Percentiles rank a stretch among this genome's conserved stretches.
phyloP scores from a whole-genome alignment of 2,797 vertebrate species.

The Clamator glandarius region DNA sequence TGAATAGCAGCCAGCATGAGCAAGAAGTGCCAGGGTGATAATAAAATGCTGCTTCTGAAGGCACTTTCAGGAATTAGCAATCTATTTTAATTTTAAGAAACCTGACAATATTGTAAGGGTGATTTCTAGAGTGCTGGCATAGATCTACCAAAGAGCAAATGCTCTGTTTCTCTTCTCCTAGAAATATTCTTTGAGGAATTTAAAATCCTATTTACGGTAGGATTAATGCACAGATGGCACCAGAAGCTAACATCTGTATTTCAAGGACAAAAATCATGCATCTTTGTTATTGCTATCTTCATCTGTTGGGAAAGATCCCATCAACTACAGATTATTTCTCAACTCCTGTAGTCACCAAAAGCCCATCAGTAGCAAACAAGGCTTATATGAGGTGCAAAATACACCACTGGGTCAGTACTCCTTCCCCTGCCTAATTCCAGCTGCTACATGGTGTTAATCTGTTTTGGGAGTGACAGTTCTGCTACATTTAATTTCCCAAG shows the following conservation, averaged over 20 bases:
- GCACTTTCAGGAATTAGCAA: slow-evolving; percentile 20
- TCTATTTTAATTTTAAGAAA: slow-evolving; percentile 58
- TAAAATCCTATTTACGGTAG: neutral
- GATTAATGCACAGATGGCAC: neutral
- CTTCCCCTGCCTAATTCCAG: neutral
- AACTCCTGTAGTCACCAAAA: neutral
- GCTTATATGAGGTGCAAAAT: neutral
- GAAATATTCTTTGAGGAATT: neutral
- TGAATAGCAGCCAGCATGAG: slow-evolving; percentile 46
- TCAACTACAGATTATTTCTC: neutral
- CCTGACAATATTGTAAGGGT: neutral
- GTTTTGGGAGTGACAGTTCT: neutral
- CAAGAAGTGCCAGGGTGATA: slow-evolving; percentile 45
- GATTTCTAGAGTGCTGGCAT: neutral
- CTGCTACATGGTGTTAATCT: neutral
- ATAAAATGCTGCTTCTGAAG: slow-evolving; percentile 36
- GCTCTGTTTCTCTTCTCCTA: neutral
- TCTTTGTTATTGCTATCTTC: slow-evolving; percentile 2
- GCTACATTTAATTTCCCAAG: slow-evolving; percentile 4
- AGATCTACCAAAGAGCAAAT: neutral
- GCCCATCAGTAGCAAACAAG: neutral
- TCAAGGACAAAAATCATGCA: neutral
- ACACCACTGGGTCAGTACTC: neutral
- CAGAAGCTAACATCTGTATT: neutral
- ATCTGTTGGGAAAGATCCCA: slow-evolving; percentile 20